These are phyloP conservation scores for Channa argus DNA, from an alignment of 2,113 vertebrate species.

Conservation along the genomic window DNA sequence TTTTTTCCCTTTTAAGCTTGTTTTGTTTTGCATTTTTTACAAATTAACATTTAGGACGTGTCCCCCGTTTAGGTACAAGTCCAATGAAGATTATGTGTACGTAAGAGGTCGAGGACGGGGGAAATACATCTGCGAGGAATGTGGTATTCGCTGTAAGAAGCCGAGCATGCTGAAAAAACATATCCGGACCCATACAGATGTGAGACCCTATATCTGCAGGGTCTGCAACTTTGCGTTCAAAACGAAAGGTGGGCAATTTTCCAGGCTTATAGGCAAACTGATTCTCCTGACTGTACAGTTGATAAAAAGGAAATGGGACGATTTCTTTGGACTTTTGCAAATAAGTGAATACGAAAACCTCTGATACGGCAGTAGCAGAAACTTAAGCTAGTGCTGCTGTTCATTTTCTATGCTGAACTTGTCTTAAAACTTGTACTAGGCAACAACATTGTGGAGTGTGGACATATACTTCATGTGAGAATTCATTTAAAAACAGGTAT, in stretches of 20 bases:
- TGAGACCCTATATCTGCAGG: constrained; percentile 97
- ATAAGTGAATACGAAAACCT: no score
- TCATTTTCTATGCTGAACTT: no score
- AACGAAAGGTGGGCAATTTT: constrained; percentile 92
- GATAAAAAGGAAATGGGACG: no score
- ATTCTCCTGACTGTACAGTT: no score
- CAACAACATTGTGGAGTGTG: no score
- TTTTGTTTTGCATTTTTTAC: background rate
- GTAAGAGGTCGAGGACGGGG: constrained; percentile 96
- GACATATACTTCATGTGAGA: no score
- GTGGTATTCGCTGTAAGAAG: constrained; percentile 99
- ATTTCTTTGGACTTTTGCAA: no score
- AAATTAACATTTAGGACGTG: background rate
- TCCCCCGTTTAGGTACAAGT: constrained; percentile 90
- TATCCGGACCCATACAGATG: constrained; percentile 97
- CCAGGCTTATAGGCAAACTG: no score
- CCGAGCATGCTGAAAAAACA: constrained; percentile 99
- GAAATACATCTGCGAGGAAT: constrained; percentile 99
- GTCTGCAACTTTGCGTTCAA: constrained; percentile 99
- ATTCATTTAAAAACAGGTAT: no score
- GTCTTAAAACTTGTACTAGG: no score
- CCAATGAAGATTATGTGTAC: constrained; percentile 98
- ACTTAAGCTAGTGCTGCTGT: no score
- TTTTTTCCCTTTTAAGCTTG: background rate
- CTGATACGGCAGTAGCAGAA: no score